Conservation (phyloP, 2,113 vertebrate species). For the Microtus richardsoni region DNA sequence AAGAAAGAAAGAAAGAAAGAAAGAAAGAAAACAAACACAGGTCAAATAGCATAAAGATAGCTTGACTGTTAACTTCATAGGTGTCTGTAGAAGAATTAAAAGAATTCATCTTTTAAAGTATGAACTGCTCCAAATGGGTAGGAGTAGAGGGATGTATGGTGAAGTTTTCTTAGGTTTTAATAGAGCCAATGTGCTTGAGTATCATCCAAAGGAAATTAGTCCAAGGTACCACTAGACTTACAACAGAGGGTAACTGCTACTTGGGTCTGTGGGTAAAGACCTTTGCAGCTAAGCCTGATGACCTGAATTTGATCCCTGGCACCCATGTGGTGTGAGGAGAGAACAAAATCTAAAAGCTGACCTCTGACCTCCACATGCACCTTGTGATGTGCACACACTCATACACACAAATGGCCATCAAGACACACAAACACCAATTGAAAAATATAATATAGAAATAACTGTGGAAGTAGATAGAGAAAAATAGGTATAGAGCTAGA, state of each 20-base stretch:
- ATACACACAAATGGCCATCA: background rate
- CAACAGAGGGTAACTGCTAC: background rate
- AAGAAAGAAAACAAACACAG: too few species aligned
- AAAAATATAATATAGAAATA: background rate
- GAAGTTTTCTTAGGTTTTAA: slow-evolving; percentile 51
- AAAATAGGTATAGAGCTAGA: background rate
- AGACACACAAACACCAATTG: background rate
- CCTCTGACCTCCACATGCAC: background rate
- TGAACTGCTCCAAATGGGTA: background rate
- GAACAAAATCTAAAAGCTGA: background rate
- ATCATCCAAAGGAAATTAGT: slow-evolving; percentile 50
- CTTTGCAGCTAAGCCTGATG: background rate
- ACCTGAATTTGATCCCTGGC: background rate
- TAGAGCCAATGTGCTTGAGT: slow-evolving; percentile 46
- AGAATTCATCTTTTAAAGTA: background rate
- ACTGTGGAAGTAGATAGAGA: background rate
- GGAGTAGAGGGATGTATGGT: background rate
- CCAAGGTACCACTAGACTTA: slow-evolving; percentile 18
- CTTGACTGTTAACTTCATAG: background rate
- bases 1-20: too few species aligned
- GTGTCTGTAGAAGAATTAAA: background rate
- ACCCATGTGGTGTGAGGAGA: background rate
- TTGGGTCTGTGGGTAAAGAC: background rate
- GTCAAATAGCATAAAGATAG: background rate
- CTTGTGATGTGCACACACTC: background rate